A percentile compares a stretch with the other conserved stretches of the same genome.
Evolutionary conservation across 2,113 vertebrate species (phyloP).

Genomic region (Mus pahari): DNA sequence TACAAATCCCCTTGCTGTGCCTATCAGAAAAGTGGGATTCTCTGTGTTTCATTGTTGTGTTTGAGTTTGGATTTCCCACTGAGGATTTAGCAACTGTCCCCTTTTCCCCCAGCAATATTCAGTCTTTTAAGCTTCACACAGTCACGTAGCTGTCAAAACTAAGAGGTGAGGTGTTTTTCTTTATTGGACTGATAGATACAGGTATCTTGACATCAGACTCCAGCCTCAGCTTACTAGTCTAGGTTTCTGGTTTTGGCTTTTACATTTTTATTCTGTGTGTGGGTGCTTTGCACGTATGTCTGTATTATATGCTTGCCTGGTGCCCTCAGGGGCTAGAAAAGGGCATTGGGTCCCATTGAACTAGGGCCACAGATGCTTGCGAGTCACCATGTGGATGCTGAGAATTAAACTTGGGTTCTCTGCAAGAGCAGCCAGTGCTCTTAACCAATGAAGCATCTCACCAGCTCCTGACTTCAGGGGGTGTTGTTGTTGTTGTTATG

Average conservation of each 20-base stretch:
- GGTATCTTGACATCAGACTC: background rate
- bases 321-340: background rate
- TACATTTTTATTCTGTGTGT: background rate
- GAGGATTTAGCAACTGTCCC: background rate
- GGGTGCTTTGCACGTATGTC: background rate
- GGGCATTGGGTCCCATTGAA: background rate
- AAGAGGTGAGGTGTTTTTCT: background rate
- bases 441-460: background rate
- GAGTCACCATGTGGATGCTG: background rate
- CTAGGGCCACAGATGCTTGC: too few species aligned
- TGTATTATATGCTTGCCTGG: background rate
- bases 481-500: background rate
- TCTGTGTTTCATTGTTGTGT: background rate
- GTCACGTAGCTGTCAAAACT: background rate
- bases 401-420: background rate
- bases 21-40: background rate
- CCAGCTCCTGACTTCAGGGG: background rate
- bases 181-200: background rate
- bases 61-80: background rate
- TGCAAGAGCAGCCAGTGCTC: background rate
- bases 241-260: background rate
- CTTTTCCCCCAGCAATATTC: background rate
- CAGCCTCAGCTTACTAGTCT: background rate
- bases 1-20: background rate
- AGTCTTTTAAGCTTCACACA: background rate